Conservation (phyloP, 1,140 invertebrate genomes). For the Conus ventricosus region DNA sequence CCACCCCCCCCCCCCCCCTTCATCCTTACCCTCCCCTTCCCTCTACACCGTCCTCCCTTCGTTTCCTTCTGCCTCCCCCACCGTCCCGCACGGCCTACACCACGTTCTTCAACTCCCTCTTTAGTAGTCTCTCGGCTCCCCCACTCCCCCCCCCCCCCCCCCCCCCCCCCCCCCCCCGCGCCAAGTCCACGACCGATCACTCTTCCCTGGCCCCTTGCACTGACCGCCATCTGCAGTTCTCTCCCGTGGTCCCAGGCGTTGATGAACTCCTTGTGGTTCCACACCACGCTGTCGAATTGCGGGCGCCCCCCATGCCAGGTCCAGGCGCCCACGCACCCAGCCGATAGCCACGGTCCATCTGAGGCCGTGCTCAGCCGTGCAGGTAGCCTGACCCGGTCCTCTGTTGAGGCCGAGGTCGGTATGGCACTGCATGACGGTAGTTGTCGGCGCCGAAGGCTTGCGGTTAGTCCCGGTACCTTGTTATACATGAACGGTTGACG, state of each 20-base stretch:
- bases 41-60: background rate
- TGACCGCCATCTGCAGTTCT: slow-evolving; percentile 53
- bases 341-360: slow-evolving; percentile 45
- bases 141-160: background rate
- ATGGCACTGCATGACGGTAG: slow-evolving; percentile 45
- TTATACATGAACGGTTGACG: background rate
- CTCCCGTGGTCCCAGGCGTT: slow-evolving; percentile 52
- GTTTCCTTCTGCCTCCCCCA: background rate
- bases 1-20: background rate
- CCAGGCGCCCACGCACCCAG: slow-evolving; percentile 51
- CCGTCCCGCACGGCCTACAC: background rate
- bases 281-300: slow-evolving; percentile 55
- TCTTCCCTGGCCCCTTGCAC: slow-evolving; percentile 7
- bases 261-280: slow-evolving; percentile 55
- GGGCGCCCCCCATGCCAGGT: slow-evolving; percentile 52
- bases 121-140: background rate
- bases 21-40: background rate
- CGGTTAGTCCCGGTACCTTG: slow-evolving; percentile 51
- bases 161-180: background rate
- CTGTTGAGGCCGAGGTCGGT: slow-evolving; percentile 24
- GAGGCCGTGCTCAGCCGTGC: slow-evolving; percentile 41
- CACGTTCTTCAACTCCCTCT: background rate
- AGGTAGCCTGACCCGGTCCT: slow-evolving; percentile 46
- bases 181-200: background rate
- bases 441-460: slow-evolving; percentile 41